Conservation (phyloP, 2,113 vertebrate species). For the Mormoops blainvillei region DNA sequence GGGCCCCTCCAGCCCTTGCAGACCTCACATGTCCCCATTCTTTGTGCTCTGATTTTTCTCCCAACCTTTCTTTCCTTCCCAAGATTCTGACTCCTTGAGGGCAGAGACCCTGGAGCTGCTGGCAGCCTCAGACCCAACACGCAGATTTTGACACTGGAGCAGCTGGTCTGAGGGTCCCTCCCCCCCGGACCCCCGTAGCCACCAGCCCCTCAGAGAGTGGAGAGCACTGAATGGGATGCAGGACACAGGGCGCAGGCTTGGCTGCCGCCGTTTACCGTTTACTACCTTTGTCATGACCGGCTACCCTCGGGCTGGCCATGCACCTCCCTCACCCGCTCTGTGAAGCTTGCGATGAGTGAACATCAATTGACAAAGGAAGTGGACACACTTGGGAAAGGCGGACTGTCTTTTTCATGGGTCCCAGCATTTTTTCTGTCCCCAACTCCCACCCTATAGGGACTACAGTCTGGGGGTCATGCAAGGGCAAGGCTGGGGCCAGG, state of each 20-base stretch:
- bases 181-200: accelerated
- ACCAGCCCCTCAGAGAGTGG: background rate
- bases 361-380: background rate
- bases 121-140: background rate
- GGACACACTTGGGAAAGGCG: background rate
- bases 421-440: background rate
- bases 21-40: accelerated
- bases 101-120: background rate
- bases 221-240: accelerated
- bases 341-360: background rate
- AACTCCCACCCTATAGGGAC: background rate
- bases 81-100: background rate
- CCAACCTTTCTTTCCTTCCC: background rate
- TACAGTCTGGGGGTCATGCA: background rate
- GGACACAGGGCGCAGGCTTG: background rate
- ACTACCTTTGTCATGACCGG: accelerated
- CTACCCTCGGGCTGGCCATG: too few species aligned
- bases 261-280: accelerated
- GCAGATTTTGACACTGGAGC: background rate
- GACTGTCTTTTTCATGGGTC: background rate
- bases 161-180: background rate
- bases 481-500: background rate
- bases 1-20: too few species aligned
- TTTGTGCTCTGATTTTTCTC: background rate
- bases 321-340: too few species aligned